A percentile compares a stretch with the other conserved stretches of the same genome.
These are phyloP conservation scores for Romanogobio albipinnatus DNA, from an alignment of 2,113 vertebrate species.

Conservation along the genomic window DNA sequence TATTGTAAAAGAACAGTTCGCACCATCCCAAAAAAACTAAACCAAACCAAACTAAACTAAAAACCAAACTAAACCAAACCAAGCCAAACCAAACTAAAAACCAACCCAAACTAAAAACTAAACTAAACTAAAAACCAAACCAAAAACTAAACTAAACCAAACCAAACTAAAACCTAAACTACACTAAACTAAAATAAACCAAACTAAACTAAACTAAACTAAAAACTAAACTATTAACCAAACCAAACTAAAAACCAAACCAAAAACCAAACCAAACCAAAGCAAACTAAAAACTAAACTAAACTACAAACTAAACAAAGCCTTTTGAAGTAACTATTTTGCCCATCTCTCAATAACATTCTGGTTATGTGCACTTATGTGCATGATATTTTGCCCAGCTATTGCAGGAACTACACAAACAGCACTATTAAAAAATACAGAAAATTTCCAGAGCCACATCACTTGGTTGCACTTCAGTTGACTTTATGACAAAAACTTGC, in stretches of 20 bases:
- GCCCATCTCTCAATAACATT: not conserved
- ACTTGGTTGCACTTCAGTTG: conserved; percentile 15
- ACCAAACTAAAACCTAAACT: too few species aligned
- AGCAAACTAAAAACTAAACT: not conserved
- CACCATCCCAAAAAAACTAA: too few species aligned
- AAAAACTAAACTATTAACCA: not conserved
- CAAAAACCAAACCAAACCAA: not conserved
- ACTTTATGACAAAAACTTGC: not conserved
- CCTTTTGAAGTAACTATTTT: not conserved
- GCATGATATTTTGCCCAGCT: not conserved
- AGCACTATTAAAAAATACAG: conserved; percentile 19
- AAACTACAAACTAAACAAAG: too few species aligned
- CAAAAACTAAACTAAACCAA: not conserved
- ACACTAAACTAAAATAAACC: not conserved
- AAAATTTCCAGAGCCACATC: conserved; percentile 38
- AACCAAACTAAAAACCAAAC: not conserved
- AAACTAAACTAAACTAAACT: not conserved
- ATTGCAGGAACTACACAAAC: conserved; percentile 24
- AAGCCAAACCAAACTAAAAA: not conserved
- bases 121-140: not conserved
- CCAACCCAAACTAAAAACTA: too few species aligned
- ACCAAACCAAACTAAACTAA: too few species aligned
- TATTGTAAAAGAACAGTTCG: too few species aligned
- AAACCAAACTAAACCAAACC: not conserved
- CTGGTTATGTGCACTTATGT: not conserved